phyloP scores from a whole-genome alignment of 2,888 invertebrate species.

The Drosophila histrio region DNA sequence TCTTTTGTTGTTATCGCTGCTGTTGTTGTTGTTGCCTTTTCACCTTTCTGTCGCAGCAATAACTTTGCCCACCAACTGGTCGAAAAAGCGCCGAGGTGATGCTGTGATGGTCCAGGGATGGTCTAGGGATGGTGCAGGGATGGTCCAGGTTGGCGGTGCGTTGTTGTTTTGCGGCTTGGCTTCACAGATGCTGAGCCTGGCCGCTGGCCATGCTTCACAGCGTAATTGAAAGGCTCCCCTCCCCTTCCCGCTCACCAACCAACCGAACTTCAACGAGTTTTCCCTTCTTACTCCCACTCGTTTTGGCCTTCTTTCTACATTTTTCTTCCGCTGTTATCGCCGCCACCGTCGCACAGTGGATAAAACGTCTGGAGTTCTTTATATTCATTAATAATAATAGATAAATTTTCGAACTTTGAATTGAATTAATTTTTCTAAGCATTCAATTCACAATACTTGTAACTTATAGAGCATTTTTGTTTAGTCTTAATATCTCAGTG shows the following conservation, averaged over 20 bases:
- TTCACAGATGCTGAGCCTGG: slow-evolving; percentile 29
- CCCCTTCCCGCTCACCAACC: no score
- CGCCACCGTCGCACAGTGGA: no score
- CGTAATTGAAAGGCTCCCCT: slow-evolving; percentile 68
- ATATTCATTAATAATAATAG: no score
- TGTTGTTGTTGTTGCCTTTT: slow-evolving; percentile 34
- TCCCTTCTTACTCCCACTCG: neutral
- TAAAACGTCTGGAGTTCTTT: no score
- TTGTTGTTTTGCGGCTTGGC: slow-evolving; percentile 16
- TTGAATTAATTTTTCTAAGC: no score
- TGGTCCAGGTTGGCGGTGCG: neutral
- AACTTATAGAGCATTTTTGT: no score
- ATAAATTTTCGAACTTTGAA: no score
- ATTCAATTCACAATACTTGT: no score
- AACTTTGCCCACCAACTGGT: slow-evolving; percentile 62
- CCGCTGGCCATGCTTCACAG: slow-evolving; percentile 70
- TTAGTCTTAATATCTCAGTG: no score
- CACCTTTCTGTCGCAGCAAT: slow-evolving; percentile 60
- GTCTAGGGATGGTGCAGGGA: slow-evolving; percentile 1
- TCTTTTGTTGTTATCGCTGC: neutral
- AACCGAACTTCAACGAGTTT: neutral
- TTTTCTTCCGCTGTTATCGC: no score
- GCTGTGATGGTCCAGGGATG: neutral
- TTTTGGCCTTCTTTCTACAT: neutral
- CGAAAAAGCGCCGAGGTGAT: neutral